phyloP scores from a whole-genome alignment of 2,113 vertebrate species.

The Pomatostomus ruficeps region DNA sequence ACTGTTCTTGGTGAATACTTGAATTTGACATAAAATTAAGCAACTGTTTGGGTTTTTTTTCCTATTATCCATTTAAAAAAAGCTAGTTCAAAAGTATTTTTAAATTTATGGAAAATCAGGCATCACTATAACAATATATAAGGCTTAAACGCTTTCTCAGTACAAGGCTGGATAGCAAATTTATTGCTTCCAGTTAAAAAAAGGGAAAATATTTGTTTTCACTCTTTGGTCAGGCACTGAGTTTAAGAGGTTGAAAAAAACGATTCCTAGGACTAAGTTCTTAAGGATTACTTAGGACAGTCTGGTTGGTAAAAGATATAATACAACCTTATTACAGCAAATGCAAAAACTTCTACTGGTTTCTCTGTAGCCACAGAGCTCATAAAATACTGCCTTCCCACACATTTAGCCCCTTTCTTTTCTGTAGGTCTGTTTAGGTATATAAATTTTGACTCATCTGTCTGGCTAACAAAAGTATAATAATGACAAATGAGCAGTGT shows the following conservation, averaged over 20 bases:
- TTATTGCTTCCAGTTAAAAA: neutral
- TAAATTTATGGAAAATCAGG: neutral
- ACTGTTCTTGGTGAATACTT: neutral
- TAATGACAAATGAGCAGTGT: neutral
- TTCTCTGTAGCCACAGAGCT: neutral
- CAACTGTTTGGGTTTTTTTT: neutral
- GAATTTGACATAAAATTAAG: neutral
- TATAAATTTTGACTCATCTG: neutral
- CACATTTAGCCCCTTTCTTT: neutral
- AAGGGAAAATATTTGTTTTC: neutral
- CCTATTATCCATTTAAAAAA: neutral
- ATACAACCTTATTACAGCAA: neutral
- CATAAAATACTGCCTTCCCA: neutral
- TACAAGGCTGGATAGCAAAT: neutral
- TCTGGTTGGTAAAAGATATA: neutral
- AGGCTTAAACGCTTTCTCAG: neutral
- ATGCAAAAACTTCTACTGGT: neutral
- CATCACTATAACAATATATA: neutral
- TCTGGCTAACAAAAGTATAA: neutral
- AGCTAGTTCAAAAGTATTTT: neutral
- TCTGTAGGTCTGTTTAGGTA: neutral
- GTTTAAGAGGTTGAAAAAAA: neutral
- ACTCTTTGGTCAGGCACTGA: neutral
- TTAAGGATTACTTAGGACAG: neutral
- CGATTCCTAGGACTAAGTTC: neutral